Base-by-base conservation (phyloP, 2,797 vertebrate species). In the Anableps anableps region DNA sequence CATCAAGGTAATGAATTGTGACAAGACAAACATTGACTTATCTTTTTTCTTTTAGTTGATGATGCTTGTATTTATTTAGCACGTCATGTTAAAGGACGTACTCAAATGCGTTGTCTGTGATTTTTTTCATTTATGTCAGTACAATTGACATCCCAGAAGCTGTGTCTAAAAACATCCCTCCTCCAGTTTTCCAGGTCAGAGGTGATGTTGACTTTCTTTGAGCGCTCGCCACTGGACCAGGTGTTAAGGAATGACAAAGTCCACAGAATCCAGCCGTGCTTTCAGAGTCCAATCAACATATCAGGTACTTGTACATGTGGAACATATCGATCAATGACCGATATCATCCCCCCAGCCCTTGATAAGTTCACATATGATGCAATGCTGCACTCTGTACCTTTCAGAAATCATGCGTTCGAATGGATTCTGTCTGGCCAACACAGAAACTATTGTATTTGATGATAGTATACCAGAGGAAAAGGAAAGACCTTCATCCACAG, bases 391-490 rank as follows among this genome's bases (percentile, higher is more conserved):
- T 88, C n/a, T 86, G 48, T 74, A 80, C 90, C 78, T 78, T 91
- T 81, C 92, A 99, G 98, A 99, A 96, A 99, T 99, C 93, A 99
- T 99, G 98, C 90, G 97, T 73, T 99, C 98, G 13, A 99, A 99
- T 72, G 98, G 98, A 36, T 99, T 99, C 91, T 99, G 98, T 92
- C 95, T 99, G 93, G 98, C 98, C 74, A 99, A 99, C 80, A 99
- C 98, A 0, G 98, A 99, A 93, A 99, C 98, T 0, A 99, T 99
- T 31, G 97, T 99, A 1, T 98, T 99, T 80, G 98, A 99, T 89
- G 95, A 97, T 90, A 97, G 91, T 81, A 86, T 97, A 87, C 95
- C 97, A 0, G 96, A 97, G 0, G 97, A 97, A 41, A 97, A 97
- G 85, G 97, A 99, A 85, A 97, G 97, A 78, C 97, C 96, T 31